phyloP scores from a whole-genome alignment of 2,113 vertebrate species.

The Danionella cerebrum region DNA sequence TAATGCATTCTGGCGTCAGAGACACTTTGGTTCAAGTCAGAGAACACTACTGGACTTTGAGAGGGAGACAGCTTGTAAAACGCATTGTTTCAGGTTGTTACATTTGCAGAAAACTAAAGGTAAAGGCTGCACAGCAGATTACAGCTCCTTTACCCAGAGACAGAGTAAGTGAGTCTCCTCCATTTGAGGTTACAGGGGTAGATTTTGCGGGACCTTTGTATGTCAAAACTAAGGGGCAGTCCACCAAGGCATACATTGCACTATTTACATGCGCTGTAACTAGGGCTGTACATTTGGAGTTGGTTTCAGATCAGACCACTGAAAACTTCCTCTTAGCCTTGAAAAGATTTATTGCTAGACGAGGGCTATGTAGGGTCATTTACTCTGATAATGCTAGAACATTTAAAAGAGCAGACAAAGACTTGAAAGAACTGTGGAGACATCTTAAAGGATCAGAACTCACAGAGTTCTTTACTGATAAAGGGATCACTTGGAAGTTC shows the following conservation, averaged over 20 bases:
- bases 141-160: constrained; percentile 20
- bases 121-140: constrained; percentile 9
- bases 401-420: background rate
- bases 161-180: constrained; percentile 18
- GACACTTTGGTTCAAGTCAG: constrained; percentile 12
- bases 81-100: background rate
- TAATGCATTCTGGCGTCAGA: constrained; percentile 24
- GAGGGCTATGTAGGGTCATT: background rate
- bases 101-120: constrained; percentile 12
- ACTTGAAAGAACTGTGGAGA: background rate
- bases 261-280: constrained; percentile 27
- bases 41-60: constrained; percentile 14
- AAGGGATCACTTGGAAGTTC: background rate
- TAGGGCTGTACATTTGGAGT: background rate
- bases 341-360: background rate
- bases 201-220: constrained; percentile 28
- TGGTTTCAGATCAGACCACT: background rate
- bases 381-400: background rate
- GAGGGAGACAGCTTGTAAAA: constrained; percentile 8
- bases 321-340: background rate
- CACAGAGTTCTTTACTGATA: background rate
- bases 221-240: background rate
- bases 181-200: constrained; percentile 20
- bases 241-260: constrained; percentile 7
- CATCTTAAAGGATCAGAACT: background rate